phyloP scores from a whole-genome alignment of 2,888 invertebrate species.

The Zaprionus lineosus region DNA sequence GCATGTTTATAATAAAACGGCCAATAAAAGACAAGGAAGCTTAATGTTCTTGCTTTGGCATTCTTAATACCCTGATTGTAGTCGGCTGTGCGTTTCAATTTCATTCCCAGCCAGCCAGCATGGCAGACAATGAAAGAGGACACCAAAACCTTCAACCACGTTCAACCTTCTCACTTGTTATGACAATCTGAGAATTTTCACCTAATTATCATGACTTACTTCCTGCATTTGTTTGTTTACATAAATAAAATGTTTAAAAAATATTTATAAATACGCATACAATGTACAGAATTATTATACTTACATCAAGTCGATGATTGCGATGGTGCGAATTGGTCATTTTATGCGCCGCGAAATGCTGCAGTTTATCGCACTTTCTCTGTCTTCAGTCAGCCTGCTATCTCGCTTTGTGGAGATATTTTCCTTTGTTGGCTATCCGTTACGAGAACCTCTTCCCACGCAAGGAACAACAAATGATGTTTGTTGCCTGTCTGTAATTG shows the following conservation, averaged over 20 bases:
- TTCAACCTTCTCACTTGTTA: no score
- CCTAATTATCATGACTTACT: no score
- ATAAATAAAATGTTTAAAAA: slow-evolving; percentile 1
- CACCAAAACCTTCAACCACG: slow-evolving; percentile 2
- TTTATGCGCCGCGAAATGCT: slow-evolving; percentile 61
- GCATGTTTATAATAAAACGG: slow-evolving; percentile 14
- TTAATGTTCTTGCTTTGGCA: slow-evolving; percentile 29
- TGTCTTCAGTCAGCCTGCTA: slow-evolving; percentile 10
- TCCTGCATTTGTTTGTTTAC: slow-evolving; percentile 7
- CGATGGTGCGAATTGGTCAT: slow-evolving; percentile 74
- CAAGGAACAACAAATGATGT: slow-evolving; percentile 49
- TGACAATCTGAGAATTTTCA: slow-evolving; percentile 4
- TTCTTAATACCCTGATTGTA: slow-evolving; percentile 42
- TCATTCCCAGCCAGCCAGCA: slow-evolving; percentile 40
- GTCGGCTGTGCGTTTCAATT: slow-evolving; percentile 38
- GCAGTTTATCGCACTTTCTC: slow-evolving; percentile 56
- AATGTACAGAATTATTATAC: slow-evolving; percentile 25
- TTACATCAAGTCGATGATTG: slow-evolving; percentile 70
- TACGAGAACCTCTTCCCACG: slow-evolving; percentile 55
- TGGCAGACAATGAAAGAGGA: slow-evolving; percentile 23
- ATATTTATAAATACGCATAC: not conserved
- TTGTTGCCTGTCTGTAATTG: slow-evolving; percentile 10
- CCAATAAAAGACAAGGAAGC: slow-evolving; percentile 40
- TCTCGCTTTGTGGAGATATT: slow-evolving; percentile 33
- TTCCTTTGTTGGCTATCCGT: slow-evolving; percentile 66